Base-by-base conservation (phyloP, 2,888 invertebrate genomes). In the Limnephilus auricula region DNA sequence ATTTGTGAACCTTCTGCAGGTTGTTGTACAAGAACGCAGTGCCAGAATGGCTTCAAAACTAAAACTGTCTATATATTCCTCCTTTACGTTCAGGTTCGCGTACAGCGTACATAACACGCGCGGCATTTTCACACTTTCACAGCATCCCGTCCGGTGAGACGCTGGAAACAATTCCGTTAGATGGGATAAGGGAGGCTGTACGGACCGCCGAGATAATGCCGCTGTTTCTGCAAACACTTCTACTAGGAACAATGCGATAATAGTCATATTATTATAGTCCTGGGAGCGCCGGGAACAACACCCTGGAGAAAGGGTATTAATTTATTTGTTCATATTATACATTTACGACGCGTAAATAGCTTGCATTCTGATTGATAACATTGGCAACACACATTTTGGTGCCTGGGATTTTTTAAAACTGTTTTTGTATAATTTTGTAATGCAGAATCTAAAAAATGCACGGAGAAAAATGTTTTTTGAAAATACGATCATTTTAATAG, bases 51-150 rank as follows among this genome's bases (percentile, higher is more conserved):
- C 65, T 15, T 15, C 31, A 65, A 86, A 85, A 89, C 40, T 65
- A 65, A 90, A 89, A 92, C 91, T 91, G 92, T 92, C 92, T 88
- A 79, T 89, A 88, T 90, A 92, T 92, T 92, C 89, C 86, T 90
- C 92, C 79, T 92, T 92, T 92, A 92, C 90, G 92, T 91, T 91
- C 90, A 92, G 91, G 90, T 90, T 89, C 91, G 90, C 92, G 91
- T 91, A 91, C 18, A 65, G 50, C 0, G 50, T 18, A 18, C 50
- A 6, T 18, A 91, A 90, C 92, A 92, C 91, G 90, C 65, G 90
- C 89, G 90, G 91, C 90, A 90, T 89, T 85, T 86, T 91, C 85
- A 90, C 92, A 91, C 91, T 89, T 82, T 92, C n/a, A 79, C 92
- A 89, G 65, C 45, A 86, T 50, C 86, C 31, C 50, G 31, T 65